Evolutionary conservation across 92 coral and sea anemone species (phyloP).

Genomic region (Scolanthus callimorphus): DNA sequence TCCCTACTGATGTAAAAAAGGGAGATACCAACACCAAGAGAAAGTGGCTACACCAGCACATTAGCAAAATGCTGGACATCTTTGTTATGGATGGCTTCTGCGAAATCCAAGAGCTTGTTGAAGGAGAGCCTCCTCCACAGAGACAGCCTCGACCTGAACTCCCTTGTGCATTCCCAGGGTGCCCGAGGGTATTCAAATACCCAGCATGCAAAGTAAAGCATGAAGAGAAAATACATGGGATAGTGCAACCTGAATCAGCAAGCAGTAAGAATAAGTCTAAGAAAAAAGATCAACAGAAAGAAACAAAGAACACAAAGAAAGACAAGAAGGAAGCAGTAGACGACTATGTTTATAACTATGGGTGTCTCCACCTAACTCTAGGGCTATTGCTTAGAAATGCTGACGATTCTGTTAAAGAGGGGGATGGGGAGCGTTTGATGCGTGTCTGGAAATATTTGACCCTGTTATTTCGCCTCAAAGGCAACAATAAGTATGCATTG

Average conservation of each 20-base stretch:
- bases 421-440: conserved; percentile 50
- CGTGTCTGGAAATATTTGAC: conserved; percentile 51
- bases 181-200: conserved; percentile 16
- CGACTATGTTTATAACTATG: conserved; percentile 38
- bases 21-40: conserved; percentile 2
- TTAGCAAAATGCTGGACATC: conserved; percentile 25
- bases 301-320: conserved; percentile 14
- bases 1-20: conserved; percentile 5
- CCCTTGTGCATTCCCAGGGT: conserved; percentile 19
- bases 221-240: conserved; percentile 22
- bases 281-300: background rate
- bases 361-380: conserved; percentile 36
- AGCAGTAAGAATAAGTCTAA: background rate
- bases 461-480: conserved; percentile 20
- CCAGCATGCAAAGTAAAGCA: conserved; percentile 24
- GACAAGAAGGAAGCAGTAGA: conserved; percentile 14
- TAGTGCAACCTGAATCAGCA: background rate
- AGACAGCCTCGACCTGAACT: conserved; percentile 8
- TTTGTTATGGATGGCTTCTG: conserved; percentile 26
- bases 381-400: conserved; percentile 47
- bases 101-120: background rate
- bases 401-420: conserved; percentile 58
- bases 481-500: conserved; percentile 54
- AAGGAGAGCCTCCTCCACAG: background rate
- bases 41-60: conserved; percentile 32